Evolutionary conservation across 2,113 vertebrate species (phyloP), one percentile per base, ranked within the genome.

Genomic region (Callocephalon fimbriatum): DNA sequence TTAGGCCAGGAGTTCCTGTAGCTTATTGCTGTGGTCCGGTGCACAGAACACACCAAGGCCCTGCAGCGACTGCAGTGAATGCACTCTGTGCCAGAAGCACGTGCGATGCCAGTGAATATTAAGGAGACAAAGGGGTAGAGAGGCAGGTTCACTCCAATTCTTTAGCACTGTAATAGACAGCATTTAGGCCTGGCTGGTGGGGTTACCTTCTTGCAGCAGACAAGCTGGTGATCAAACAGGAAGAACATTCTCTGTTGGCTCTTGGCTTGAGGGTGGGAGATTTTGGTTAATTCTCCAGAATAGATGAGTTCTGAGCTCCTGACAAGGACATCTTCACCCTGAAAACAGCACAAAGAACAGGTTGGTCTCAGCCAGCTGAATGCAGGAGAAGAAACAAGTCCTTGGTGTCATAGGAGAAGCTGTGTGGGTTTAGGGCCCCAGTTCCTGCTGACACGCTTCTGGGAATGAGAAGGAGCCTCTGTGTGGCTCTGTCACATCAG

Each of bases 171-270:
- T 25, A 53, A 27, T 3, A 48, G 15, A 8, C 5, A 72, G 50
- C 35, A 18, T 9, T 78, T n/a, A 50, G n/a, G 32, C 35, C 38
- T 16, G 31, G 38, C 50, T 42, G 10, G 22, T 5, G 31, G 27
- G 9, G 35, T 95, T 98, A 99, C 99, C 99, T 99, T 99, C 97
- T 99, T 99, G 97, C 99, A 99, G 98, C 98, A 99, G 67, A 99
- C 98, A 93, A 99, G 98, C 97, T 99, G 99, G 95, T 99, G 99
- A 92, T 99, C 99, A 2, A 99, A 99, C 65, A 99, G 99, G 95
- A 99, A 99, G 93, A 99, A 99, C 98, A 99, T 99, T 95, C 99
- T 98, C 96, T 99, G 99, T 66, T 99, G 99, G 96, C 99, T 99
- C 98, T 99, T 99, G 92, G 98, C 98, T 97, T 99, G 99, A 87